Evolutionary conservation across 2,113 vertebrate species (phyloP).

Genomic region (Cyanoramphus novaezelandiae): DNA sequence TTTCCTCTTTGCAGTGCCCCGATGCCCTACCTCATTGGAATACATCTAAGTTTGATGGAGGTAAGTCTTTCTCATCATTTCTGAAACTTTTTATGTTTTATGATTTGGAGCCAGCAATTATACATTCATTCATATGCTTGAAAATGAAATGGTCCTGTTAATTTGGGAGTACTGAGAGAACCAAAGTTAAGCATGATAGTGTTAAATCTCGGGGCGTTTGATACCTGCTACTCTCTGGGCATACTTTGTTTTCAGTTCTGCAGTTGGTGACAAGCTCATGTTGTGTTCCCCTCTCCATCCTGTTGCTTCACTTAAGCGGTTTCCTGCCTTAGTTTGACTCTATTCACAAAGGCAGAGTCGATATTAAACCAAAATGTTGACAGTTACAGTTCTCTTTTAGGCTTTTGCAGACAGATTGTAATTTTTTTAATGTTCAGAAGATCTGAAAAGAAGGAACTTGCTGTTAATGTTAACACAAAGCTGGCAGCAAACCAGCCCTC

Average conservation of each 20-base stretch:
- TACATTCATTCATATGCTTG: conserved; percentile 12
- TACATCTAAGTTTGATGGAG: conserved; percentile 88
- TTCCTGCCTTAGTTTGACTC: neutral
- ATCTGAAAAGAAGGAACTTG: conserved; percentile 63
- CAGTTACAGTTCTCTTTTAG: conserved; percentile 55
- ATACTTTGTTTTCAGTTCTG: neutral
- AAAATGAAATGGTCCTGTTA: neutral
- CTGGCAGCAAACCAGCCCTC: conserved; percentile 58
- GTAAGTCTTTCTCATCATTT: conserved; percentile 71
- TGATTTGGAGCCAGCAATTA: neutral
- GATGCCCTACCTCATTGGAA: conserved; percentile 90
- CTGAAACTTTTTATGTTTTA: neutral
- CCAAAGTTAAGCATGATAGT: neutral
- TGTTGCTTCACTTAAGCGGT: neutral
- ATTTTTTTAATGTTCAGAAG: conserved; percentile 57
- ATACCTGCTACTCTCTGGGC: neutral
- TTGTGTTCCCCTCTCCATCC: neutral
- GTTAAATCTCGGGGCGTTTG: neutral
- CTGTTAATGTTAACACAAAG: conserved; percentile 66
- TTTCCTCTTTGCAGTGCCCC: conserved; percentile 81
- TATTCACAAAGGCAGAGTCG: neutral
- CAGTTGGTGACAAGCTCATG: neutral
- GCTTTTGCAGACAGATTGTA: conserved; percentile 61
- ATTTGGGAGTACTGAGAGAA: neutral
- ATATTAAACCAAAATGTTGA: conserved; percentile 42